A percentile compares a stretch with the other conserved stretches of the same genome.
Evolutionary conservation across 2,113 vertebrate species (phyloP).

Genomic region (Origma solitaria): DNA sequence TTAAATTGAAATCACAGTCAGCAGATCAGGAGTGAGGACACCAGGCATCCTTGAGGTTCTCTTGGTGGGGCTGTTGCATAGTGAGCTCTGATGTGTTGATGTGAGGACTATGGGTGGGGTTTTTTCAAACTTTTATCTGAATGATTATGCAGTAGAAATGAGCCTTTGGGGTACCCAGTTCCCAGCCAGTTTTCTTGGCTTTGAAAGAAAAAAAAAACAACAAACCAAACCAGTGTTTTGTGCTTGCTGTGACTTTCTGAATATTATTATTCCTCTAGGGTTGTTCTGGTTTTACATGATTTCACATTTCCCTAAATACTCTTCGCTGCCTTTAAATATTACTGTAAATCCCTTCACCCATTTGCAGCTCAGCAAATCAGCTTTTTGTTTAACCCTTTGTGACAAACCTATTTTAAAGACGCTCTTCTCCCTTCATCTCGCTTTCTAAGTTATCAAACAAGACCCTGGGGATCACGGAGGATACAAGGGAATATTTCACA

Average conservation of each 20-base stretch:
- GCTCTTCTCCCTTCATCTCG: background rate
- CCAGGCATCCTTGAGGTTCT: background rate
- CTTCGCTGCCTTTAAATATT: background rate
- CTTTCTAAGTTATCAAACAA: constrained; percentile 1
- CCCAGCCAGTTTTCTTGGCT: background rate
- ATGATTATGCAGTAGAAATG: background rate
- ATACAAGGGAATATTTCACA: background rate
- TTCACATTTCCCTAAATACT: constrained; percentile 9
- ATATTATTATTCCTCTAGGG: background rate
- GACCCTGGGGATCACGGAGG: background rate
- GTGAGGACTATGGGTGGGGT: background rate
- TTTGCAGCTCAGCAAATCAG: background rate
- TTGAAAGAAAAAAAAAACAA: background rate
- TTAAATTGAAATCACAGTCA: background rate
- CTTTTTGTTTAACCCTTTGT: constrained; percentile 41
- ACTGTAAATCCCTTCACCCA: background rate
- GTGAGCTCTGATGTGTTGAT: background rate
- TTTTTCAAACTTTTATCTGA: background rate
- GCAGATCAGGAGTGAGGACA: background rate
- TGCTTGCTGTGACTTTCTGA: background rate
- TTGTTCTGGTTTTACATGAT: constrained; percentile 28
- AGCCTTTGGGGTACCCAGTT: background rate
- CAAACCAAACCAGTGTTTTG: background rate
- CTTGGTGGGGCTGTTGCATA: background rate
- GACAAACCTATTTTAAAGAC: background rate